phyloP scores from a whole-genome alignment of 2,113 vertebrate genomes.

The Petroica traversi region DNA sequence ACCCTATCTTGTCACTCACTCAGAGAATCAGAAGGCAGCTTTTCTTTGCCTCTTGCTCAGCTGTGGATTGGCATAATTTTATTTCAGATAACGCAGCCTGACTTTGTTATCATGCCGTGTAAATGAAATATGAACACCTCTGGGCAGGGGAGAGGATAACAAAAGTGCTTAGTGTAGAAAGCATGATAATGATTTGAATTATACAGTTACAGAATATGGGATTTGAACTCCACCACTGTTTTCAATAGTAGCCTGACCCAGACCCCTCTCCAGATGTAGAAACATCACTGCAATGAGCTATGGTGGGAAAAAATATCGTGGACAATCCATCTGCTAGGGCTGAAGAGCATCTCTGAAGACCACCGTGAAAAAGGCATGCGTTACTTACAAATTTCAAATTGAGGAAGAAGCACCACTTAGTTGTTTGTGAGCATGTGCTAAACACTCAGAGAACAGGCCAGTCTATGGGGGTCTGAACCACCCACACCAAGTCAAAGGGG shows the following conservation, averaged over 20 bases:
- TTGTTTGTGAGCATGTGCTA: background rate
- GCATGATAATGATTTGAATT: background rate
- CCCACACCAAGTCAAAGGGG: background rate
- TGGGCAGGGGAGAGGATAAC: background rate
- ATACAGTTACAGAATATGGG: background rate
- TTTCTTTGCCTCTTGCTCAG: background rate
- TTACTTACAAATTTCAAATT: background rate
- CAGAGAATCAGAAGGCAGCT: background rate
- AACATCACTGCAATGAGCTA: background rate
- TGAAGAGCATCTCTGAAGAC: background rate
- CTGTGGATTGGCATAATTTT: background rate
- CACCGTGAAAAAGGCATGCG: fast-evolving
- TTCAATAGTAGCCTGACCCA: background rate
- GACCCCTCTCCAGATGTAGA: background rate
- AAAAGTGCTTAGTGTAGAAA: background rate
- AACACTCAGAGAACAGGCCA: fast-evolving
- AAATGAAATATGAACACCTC: background rate
- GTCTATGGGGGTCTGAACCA: background rate
- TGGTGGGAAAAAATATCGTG: background rate
- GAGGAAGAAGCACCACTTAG: background rate
- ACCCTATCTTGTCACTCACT: background rate
- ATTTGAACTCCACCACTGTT: background rate
- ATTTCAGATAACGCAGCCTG: background rate
- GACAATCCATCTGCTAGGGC: background rate
- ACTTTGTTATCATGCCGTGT: background rate